A percentile compares a stretch with the other conserved stretches of the same genome.
These are phyloP conservation scores for Bruchidius siliquastri DNA, from an alignment of 2,888 invertebrate genomes.

Conservation along the genomic window DNA sequence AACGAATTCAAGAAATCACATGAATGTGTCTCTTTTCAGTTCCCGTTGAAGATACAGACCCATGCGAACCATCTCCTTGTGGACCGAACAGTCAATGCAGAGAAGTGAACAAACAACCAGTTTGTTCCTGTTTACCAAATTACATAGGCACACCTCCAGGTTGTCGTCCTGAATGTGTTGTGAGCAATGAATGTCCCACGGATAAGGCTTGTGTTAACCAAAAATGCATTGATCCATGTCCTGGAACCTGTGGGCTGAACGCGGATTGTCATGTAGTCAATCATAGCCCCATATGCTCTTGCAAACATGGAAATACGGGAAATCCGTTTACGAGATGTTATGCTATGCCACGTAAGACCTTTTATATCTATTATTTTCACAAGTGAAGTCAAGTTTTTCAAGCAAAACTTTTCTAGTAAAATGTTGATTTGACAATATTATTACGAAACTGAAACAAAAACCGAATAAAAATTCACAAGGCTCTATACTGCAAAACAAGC, in stretches of 20 bases:
- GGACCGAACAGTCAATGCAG: conserved; percentile 74
- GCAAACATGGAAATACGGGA: conserved; percentile 53
- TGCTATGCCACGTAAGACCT: conserved; percentile 51
- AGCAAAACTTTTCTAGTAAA: too few species aligned
- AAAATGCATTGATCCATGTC: conserved; percentile 49
- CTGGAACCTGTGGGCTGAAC: conserved; percentile 53
- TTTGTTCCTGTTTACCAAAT: conserved; percentile 57
- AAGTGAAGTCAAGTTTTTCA: too few species aligned
- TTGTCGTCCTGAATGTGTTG: conserved; percentile 56
- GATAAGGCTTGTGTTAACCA: conserved; percentile 44
- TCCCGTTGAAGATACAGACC: conserved; percentile 49
- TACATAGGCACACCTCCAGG: conserved; percentile 59
- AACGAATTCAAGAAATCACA: too few species aligned
- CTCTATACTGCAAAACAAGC: too few species aligned
- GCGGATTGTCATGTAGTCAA: conserved; percentile 51
- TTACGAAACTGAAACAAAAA: too few species aligned
- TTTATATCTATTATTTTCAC: too few species aligned
- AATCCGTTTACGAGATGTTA: conserved; percentile 70
- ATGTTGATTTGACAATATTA: too few species aligned
- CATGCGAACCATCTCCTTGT: conserved; percentile 72
- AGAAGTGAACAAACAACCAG: conserved; percentile 54
- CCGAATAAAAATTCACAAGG: too few species aligned
- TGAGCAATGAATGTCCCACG: conserved; percentile 53
- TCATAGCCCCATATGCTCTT: conserved; percentile 71
- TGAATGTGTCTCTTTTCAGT: conserved; percentile 51